Evolutionary conservation across 2,888 invertebrate genomes (phyloP).

Genomic region (Agrotis puta): DNA sequence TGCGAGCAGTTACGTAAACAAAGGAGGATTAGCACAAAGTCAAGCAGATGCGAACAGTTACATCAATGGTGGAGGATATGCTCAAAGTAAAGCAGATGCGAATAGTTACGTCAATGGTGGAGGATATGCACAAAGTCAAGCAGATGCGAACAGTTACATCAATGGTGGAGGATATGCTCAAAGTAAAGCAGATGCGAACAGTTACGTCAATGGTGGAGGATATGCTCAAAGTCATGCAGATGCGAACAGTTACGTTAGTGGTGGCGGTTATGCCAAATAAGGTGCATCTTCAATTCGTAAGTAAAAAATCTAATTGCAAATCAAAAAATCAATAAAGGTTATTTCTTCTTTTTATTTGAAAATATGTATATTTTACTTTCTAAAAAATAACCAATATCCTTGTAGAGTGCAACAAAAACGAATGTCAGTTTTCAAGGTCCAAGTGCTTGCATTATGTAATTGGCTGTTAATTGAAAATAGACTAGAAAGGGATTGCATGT

Average conservation of each 20-base stretch:
- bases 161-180: neutral
- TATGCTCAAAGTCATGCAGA: neutral
- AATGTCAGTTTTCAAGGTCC: slow-evolving; percentile 12
- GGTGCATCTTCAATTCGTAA: neutral
- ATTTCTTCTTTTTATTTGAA: neutral
- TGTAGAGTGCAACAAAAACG: too few species aligned
- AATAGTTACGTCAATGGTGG: neutral
- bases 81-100: neutral
- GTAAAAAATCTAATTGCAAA: neutral
- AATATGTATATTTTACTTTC: too few species aligned
- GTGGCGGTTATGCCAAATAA: neutral
- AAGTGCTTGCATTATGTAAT: neutral
- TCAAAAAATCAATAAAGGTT: neutral
- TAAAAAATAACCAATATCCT: too few species aligned
- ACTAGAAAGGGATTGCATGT: neutral
- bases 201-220: neutral
- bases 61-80: neutral
- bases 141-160: neutral
- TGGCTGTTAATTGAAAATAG: neutral
- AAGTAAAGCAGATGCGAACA: neutral
- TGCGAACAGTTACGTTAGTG: neutral
- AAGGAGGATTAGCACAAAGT: neutral
- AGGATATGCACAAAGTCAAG: neutral
- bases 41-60: neutral
- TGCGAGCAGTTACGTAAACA: neutral